Base-by-base conservation (phyloP, 2,888 invertebrate genomes). In the Electrophaes corylata region DNA sequence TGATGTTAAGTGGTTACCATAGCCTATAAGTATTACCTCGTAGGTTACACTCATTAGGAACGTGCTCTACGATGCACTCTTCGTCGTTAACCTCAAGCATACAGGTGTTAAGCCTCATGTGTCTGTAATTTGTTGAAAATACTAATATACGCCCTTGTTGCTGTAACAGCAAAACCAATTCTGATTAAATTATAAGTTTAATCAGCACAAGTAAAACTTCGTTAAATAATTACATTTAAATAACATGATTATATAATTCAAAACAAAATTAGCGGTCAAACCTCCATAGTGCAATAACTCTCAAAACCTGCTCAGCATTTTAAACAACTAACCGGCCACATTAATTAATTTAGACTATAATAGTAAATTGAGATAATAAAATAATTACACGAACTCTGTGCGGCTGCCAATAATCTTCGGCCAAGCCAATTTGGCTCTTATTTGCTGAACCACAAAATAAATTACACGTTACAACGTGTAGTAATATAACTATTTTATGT, bases 391-490 rank as follows among this genome's bases (percentile, higher is more conserved):
- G 33, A 5, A 35, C 11, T 31, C 1, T 23, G 40, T n/a, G 40
- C 37, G 35, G 58, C 37, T 63, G 60, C 63, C 63, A 63, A 63
- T 60, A 60, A 57, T 57, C 39, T 57, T 57, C 51, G 14, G 37
- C 60, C 60, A 55, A 63, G 45, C 52, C 57, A 63, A 55, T 60
- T 60, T 63, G 63, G 60, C 57, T 45, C 45, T 20, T 45, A 57
- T 54, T 51, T 52, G 40, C 39, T 16, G 19, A 29, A 54, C 53
- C 46, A 29, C 46, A 47, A n/a, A 16, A 47, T 53, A 39, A 41
- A 47, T 40, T 40, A 12, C 19, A 3, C 3, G n/a, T 19, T 40
- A 31, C 11, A 31, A 31, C 3, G 8, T 37, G 37, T 37, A 37
- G 8, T 37, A 37, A 16, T 8, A 33, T 12, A 33, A 23, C 23